A percentile compares a stretch with the other conserved stretches of the same genome.
phyloP scores from a whole-genome alignment of 2,113 vertebrate genomes.

The Hemiprocne comata region DNA sequence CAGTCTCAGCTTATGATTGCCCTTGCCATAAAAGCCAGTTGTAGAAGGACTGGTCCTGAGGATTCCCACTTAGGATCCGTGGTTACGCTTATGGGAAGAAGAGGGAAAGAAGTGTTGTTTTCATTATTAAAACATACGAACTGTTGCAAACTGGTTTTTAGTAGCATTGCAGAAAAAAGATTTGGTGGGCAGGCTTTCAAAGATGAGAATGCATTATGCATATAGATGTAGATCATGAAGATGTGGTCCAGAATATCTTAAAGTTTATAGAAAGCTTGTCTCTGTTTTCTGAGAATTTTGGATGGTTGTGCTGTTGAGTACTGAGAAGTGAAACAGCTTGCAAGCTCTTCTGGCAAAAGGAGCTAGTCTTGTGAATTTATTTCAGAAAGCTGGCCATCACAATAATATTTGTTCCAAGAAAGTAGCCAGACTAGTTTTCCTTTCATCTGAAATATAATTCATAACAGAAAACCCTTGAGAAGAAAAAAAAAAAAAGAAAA shows the following conservation, averaged over 20 bases:
- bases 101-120: not conserved
- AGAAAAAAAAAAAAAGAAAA: not conserved
- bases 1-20: not conserved
- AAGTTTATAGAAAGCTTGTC: not conserved
- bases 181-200: not conserved
- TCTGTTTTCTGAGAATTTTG: not conserved
- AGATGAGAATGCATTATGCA: not conserved
- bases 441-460: not conserved
- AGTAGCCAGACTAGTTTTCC: not conserved
- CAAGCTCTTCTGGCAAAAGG: not conserved
- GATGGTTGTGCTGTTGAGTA: not conserved
- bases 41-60: not conserved
- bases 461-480: not conserved
- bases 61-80: not conserved
- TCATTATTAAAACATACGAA: not conserved
- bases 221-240: not conserved
- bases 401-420: not conserved
- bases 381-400: not conserved
- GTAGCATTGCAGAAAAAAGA: not conserved
- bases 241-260: not conserved
- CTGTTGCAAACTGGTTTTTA: not conserved
- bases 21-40: not conserved
- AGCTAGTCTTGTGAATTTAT: not conserved
- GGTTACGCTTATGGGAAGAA: not conserved
- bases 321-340: not conserved